A percentile compares a stretch with the other conserved stretches of the same genome.
Evolutionary conservation across 2,113 vertebrate genomes (phyloP).

Genomic region (Neomonachus schauinslandi): DNA sequence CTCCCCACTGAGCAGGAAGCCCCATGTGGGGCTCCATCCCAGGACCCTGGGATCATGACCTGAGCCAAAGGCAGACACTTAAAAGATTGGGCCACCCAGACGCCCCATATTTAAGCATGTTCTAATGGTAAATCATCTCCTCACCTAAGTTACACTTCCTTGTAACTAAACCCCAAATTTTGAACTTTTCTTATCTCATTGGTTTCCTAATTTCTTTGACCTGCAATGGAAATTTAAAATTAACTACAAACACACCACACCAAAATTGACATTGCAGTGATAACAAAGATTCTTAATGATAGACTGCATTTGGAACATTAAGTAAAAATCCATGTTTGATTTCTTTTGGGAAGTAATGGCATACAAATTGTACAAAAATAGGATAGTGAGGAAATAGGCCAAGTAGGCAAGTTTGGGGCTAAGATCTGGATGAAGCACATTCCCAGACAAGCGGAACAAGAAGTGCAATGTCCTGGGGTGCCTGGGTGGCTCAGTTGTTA

Average conservation of each 20-base stretch:
- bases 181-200: background rate
- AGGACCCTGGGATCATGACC: background rate
- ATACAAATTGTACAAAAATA: slow-evolving; percentile 89
- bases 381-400: background rate
- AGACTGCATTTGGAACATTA: slow-evolving; percentile 95
- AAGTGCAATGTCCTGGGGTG: background rate
- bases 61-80: background rate
- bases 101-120: background rate
- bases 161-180: background rate
- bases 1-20: background rate
- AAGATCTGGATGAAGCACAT: background rate
- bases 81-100: background rate
- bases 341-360: slow-evolving; percentile 98
- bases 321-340: slow-evolving; percentile 95
- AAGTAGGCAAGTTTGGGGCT: background rate
- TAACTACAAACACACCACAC: slow-evolving; percentile 95
- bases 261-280: slow-evolving; percentile 94
- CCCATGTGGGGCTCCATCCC: background rate
- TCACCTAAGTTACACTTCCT: background rate
- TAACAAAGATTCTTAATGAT: slow-evolving; percentile 97
- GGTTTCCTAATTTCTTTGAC: background rate
- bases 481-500: no score
- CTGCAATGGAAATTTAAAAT: background rate
- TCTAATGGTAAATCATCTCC: background rate
- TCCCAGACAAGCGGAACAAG: background rate